Evolutionary conservation across 2,113 vertebrate species (phyloP).

Genomic region (Pampusana beccarii): DNA sequence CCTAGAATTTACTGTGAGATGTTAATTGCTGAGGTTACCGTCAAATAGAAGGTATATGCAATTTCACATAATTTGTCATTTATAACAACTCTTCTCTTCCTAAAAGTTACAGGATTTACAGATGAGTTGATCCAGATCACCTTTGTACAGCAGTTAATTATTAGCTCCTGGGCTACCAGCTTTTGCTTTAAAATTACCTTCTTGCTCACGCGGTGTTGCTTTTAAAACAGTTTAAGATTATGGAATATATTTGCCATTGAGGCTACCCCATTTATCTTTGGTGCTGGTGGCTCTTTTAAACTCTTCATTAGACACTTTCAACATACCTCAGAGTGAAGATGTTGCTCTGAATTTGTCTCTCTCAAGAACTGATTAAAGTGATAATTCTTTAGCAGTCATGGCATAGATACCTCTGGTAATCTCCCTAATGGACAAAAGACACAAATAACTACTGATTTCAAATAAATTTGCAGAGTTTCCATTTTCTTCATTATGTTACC

Average conservation of each 20-base stretch:
- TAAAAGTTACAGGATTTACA: slow-evolving; percentile 51
- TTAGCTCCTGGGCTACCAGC: slow-evolving; percentile 10
- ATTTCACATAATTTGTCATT: neutral
- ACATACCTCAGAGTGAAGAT: neutral
- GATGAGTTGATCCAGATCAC: slow-evolving; percentile 43
- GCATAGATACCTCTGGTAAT: neutral
- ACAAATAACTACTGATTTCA: neutral
- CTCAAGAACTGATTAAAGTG: neutral
- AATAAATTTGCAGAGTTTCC: neutral
- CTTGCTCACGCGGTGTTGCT: neutral
- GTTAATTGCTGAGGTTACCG: slow-evolving; percentile 6
- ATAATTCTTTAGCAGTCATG: neutral
- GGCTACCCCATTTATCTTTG: neutral
- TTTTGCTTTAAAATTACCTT: slow-evolving; percentile 14
- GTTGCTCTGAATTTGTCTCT: neutral
- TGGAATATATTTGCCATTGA: neutral
- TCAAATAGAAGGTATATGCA: neutral
- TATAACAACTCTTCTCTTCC: neutral
- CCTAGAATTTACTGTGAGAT: neutral
- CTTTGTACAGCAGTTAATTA: slow-evolving; percentile 42
- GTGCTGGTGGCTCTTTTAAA: neutral
- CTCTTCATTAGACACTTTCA: accelerated
- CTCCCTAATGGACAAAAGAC: neutral
- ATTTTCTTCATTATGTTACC: neutral
- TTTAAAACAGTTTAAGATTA: neutral